Evolutionary conservation across 2,797 vertebrate species (phyloP), one percentile per base, ranked within the genome.

Genomic region (Podarcis siculus): DNA sequence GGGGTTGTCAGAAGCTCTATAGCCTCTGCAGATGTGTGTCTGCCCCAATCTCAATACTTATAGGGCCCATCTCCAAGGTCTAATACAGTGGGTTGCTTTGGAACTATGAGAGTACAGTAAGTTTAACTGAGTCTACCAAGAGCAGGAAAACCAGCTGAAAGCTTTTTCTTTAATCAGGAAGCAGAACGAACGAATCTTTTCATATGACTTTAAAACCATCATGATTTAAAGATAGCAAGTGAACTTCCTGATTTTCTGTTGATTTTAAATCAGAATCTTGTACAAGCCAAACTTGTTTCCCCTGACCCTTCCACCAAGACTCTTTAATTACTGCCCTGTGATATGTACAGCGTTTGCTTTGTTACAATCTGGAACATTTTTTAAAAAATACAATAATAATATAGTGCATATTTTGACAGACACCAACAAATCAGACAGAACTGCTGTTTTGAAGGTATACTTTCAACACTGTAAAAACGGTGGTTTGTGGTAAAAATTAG

Each of bases 351-450:
- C 61, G 7, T 32, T 21, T 71, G 55, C 4, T 15, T 32, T 35
- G 25, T 39, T 87, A 21, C 39, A 8, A 82, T 84, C 83, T 64
- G 5, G 15, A 27, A 25, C 32, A 39, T 37, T 39, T 58, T 19
- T 91, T 78, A 83, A 89, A 92, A 79, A 61, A 82, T 2, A 27
- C n/a, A 10, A 79, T n/a, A n/a, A 61, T 64, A 45, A 64, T 73
- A 91, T 89, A 1, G 93, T 91, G 89, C 87, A 92, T 12, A 90
- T 90, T 93, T 30, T 87, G 91, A 88, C 80, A n/a, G 80, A 89
- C 85, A 77, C 93, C 90, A 91, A 89, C 89, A 94, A 94, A 88
- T 89, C 92, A 86, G 89, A 93, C 90, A 92, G 77, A 87, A 86
- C n/a, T 75, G 6, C n/a, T 19, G 4, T 49, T 85, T 73, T 84